Conservation (phyloP, 2,797 vertebrate species). For the Somateria mollissima region DNA sequence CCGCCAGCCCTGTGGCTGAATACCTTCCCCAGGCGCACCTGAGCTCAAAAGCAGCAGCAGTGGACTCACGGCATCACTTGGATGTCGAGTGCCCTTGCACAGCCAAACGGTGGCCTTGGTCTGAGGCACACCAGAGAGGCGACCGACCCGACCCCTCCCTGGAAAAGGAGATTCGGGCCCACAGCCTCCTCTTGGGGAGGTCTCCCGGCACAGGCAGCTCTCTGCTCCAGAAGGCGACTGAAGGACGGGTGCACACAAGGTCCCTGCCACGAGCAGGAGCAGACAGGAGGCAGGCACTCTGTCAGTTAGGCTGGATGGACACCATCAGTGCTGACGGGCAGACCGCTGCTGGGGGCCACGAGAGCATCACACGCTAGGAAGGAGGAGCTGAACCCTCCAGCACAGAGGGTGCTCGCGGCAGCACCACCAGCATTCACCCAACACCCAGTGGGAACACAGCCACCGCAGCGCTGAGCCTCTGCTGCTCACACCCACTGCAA, state of each 20-base stretch:
- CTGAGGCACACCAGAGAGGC: not conserved
- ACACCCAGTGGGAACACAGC: not conserved
- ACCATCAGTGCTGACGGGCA: not conserved
- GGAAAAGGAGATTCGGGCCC: not conserved
- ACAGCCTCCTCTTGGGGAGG: not conserved
- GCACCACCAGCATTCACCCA: not conserved
- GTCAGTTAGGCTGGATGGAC: not conserved
- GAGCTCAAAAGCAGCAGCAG: not conserved
- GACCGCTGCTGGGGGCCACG: not conserved
- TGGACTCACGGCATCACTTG: not conserved
- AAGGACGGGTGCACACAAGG: too few relatives aligned
- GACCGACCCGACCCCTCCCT: not conserved
- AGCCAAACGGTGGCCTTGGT: not conserved
- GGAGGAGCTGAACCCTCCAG: not conserved
- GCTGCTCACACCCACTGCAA: not conserved
- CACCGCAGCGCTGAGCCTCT: accelerated
- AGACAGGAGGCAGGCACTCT: not conserved
- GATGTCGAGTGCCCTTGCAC: not conserved
- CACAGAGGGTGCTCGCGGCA: accelerated
- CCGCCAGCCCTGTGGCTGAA: accelerated
- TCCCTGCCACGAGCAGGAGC: not conserved
- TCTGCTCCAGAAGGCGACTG: not conserved
- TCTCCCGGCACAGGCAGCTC: not conserved
- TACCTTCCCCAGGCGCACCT: not conserved
- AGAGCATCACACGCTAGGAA: accelerated